Evolutionary conservation across 2,888 invertebrate genomes (phyloP), one percentile per base, ranked within the genome.

Genomic region (Acleris laterana): DNA sequence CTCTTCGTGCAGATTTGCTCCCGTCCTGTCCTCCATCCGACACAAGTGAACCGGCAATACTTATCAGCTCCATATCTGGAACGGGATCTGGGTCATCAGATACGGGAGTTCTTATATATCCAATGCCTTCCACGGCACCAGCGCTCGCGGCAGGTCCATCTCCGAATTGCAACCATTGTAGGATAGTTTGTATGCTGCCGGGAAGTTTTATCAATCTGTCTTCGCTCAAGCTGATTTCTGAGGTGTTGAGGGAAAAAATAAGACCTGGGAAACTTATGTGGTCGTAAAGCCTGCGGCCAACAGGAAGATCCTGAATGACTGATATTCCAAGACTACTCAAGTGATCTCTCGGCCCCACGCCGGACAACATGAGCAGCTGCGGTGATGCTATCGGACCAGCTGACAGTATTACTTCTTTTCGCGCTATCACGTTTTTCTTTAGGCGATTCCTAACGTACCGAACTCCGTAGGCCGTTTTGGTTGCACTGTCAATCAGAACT

Each of bases 301-400:
- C 95, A 0, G 94, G 94, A 49, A 95, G 82, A 77, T 95, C 93
- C 49, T 90, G 87, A 42, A 96, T 77, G 0, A 95, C 89, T 1
- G 92, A 87, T 48, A 95, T 94, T n/a, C 93, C 92, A 50, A 90
- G 77, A 63, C 89, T 84, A 32, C 82, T 78, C 3, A 95, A 87
- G 71, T 95, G 94, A 53, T 93, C 84, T n/a, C 86, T 88, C 0
- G 95, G 95, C 2, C 95, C 95, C 9, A 96, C 85, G 2, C 96
- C 97, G 0, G 96, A 96, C 19, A 97, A 81, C 96, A 97, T 96
- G 6, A 98, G 93, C 9, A 98, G 82, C 78, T 98, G 97, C 0
- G 98, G 97, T 0, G 96, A 95, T 73, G 96, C 96, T 65, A 97
- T 95, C 0, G 97, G 94, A 0, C 97, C 97, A 2, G 95, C 96